phyloP scores from a whole-genome alignment of 2,888 invertebrate species.

The Andricus curvator region DNA sequence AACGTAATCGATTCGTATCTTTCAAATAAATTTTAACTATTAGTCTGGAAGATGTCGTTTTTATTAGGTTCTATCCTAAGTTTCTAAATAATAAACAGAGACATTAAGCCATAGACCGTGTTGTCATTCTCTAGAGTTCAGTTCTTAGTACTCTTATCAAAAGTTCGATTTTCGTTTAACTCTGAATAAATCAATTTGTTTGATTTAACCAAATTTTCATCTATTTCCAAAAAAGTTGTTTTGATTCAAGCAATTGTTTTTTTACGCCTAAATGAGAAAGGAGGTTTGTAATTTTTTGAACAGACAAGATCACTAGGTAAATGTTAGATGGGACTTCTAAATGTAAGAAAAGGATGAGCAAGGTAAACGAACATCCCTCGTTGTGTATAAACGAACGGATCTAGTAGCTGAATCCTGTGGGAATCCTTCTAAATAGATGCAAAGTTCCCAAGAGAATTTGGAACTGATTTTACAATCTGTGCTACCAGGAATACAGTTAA shows the following conservation, averaged over 20 bases:
- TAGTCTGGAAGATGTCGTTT: no score
- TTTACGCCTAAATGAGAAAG: neutral
- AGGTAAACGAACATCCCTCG: neutral
- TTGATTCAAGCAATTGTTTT: neutral
- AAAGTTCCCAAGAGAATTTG: neutral
- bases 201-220: no score
- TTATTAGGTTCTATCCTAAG: no score
- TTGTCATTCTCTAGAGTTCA: no score
- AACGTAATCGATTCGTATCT: no score
- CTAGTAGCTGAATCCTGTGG: neutral
- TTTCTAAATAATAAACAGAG: no score
- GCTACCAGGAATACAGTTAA: neutral
- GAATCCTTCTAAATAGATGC: slow-evolving; percentile 17
- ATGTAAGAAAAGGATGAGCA: slow-evolving; percentile 1
- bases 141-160: no score
- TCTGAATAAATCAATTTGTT: no score
- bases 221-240: no score
- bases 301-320: slow-evolving; percentile 6
- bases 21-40: no score
- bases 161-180: no score
- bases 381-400: slow-evolving; percentile 4
- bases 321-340: neutral
- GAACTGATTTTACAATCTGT: slow-evolving; percentile 1
- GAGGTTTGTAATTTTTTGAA: neutral
- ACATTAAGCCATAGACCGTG: no score